These are phyloP conservation scores for Myotis yumanensis DNA, from an alignment of 2,113 vertebrate genomes.

Conservation along the genomic window DNA sequence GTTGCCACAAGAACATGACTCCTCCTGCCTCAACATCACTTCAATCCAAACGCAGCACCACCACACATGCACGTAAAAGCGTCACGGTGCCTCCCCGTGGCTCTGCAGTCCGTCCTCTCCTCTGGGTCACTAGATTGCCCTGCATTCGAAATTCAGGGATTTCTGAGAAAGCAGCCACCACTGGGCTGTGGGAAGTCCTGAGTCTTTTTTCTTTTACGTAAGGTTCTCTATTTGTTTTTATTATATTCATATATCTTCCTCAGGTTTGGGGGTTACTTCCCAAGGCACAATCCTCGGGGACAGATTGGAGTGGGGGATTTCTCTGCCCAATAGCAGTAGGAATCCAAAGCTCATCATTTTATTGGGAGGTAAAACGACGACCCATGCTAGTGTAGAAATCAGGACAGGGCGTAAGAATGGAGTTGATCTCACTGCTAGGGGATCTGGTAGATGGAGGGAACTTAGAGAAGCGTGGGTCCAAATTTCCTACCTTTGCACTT, in stretches of 20 bases:
- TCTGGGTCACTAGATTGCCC: not conserved
- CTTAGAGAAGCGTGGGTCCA: not conserved
- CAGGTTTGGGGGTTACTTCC: not conserved
- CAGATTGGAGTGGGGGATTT: not conserved
- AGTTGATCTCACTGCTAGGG: not conserved
- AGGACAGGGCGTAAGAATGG: fast-evolving
- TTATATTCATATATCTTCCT: not conserved
- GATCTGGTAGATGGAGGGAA: not conserved
- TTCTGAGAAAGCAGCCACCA: not conserved
- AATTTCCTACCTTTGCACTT: not conserved
- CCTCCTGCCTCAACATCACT: not conserved
- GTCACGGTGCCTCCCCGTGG: not conserved
- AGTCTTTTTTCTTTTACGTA: not conserved
- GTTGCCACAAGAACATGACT: too few species aligned
- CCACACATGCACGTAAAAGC: too few species aligned
- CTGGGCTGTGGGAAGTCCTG: not conserved
- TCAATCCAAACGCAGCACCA: not conserved
- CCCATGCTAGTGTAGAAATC: not conserved
- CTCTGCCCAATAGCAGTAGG: not conserved
- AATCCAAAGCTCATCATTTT: not conserved
- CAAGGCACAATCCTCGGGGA: not conserved
- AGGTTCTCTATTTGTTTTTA: not conserved
- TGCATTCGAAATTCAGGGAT: not conserved
- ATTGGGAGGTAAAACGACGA: not conserved
- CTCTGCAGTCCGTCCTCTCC: not conserved